These are phyloP conservation scores for Hyposoter dolosus DNA, from an alignment of 2,888 invertebrate species.

Conservation along the genomic window DNA sequence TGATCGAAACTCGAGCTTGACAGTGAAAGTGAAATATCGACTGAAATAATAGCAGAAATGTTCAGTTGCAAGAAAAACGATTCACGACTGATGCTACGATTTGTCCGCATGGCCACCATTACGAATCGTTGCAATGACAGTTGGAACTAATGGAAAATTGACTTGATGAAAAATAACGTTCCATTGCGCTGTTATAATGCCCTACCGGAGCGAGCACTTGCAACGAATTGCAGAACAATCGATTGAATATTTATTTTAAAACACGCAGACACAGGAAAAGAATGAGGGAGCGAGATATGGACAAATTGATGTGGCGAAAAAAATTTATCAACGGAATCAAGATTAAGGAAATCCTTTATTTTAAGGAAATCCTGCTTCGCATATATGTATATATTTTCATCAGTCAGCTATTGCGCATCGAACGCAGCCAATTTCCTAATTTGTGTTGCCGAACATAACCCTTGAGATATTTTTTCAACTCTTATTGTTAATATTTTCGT, in stretches of 20 bases:
- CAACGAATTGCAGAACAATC: conserved; percentile 69
- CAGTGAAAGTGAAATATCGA: conserved; percentile 25
- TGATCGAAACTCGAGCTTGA: conserved; percentile 1
- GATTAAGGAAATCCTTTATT: too few relatives aligned
- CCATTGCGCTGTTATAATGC: conserved; percentile 69
- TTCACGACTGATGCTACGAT: background rate
- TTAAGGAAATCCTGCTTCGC: too few relatives aligned
- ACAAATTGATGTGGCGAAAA: background rate
- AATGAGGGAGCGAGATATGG: background rate
- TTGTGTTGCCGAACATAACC: too few relatives aligned
- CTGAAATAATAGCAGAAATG: background rate
- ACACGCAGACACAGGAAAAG: background rate
- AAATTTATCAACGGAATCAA: background rate
- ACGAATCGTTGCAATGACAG: conserved; percentile 9
- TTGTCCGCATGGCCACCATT: background rate
- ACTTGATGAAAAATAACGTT: conserved; percentile 55
- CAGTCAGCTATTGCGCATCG: too few relatives aligned
- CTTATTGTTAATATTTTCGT: too few relatives aligned
- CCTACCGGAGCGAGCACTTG: conserved; percentile 65
- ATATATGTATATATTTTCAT: too few relatives aligned
- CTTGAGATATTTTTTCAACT: too few relatives aligned
- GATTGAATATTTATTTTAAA: conserved; percentile 72
- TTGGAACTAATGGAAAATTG: conserved; percentile 12
- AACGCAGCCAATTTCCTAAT: too few relatives aligned
- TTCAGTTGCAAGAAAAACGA: background rate